Evolutionary conservation across 2,888 invertebrate genomes (phyloP), one percentile per base, ranked within the genome.

Genomic region (Apamea anceps): DNA sequence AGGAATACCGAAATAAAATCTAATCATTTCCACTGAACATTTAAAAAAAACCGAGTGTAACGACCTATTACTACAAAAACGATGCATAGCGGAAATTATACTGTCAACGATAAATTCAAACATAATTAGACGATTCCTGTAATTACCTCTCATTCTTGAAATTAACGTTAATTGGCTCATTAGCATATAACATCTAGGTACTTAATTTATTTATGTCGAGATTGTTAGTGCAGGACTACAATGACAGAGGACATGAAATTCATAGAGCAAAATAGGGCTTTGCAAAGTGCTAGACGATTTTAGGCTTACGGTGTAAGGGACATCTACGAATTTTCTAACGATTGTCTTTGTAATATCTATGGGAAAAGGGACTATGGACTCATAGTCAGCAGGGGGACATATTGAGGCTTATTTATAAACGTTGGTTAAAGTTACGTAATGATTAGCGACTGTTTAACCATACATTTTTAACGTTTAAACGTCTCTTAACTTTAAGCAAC

Each of bases 111-210:
- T 90, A 88, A 89, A 90, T 87, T 90, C 79, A 76, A 82, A 87
- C 82, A 87, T 86, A 89, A 90, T 90, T 89, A 90, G 82, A 79
- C 68, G 77, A 88, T 90, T 87, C 82, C 87, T 86, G 80, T 89
- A 89, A 90, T 89, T 87, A 90, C 90, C 87, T 89, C 90, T 88
- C 85, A 87, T 87, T 82, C 85, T 87, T 87, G 84, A 89, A 88
- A 87, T 82, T 87, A 87, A 87, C 87, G 82, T 88, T 91, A 91
- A 91, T 91, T 90, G 88, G 87, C 86, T 90, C 88, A 91, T 91
- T 91, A 91, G 80, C 84, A 75, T 88, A 75, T 70, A 81, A 77
- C 75, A 80, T 78, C 37, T 7, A 42, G 42, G 42, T 81, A 66
- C 72, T 81, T 88, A 80, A 88, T 89, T 86, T 90, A 86, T 80